Evolutionary conservation across 2,797 vertebrate species (phyloP).

Genomic region (Diglossa cyanea): DNA sequence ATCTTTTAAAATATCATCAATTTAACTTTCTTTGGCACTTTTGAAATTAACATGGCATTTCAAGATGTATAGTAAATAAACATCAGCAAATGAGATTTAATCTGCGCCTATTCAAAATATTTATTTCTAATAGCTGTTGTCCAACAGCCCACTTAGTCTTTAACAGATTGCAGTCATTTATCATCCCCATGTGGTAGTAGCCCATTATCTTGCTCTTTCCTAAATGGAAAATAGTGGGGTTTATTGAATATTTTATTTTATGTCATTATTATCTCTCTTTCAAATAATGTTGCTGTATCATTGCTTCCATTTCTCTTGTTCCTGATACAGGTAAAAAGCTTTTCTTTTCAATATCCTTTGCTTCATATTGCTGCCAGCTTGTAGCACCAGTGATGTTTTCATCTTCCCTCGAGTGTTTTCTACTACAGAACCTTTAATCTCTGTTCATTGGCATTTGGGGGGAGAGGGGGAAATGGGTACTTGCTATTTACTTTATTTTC

Average conservation of each 20-base stretch:
- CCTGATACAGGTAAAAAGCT: not conserved
- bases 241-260: conserved; percentile 6
- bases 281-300: not conserved
- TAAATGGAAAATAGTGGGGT: not conserved
- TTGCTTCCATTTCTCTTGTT: not conserved
- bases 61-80: not conserved
- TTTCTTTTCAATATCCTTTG: not conserved
- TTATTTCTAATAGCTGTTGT: not conserved
- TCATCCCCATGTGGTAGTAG: not conserved
- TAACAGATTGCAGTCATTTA: not conserved
- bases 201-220: not conserved
- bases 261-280: not conserved
- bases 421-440: not conserved
- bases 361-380: not conserved
- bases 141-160: not conserved
- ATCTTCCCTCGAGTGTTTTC: not conserved
- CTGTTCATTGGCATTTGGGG: not conserved
- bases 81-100: not conserved
- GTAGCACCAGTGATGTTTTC: not conserved
- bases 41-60: not conserved
- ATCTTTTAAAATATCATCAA: not conserved
- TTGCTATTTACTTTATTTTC: not conserved
- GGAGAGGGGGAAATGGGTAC: not conserved
- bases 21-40: not conserved
- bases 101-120: not conserved